phyloP scores from a whole-genome alignment of 2,113 vertebrate species.

The Phainopepla nitens region DNA sequence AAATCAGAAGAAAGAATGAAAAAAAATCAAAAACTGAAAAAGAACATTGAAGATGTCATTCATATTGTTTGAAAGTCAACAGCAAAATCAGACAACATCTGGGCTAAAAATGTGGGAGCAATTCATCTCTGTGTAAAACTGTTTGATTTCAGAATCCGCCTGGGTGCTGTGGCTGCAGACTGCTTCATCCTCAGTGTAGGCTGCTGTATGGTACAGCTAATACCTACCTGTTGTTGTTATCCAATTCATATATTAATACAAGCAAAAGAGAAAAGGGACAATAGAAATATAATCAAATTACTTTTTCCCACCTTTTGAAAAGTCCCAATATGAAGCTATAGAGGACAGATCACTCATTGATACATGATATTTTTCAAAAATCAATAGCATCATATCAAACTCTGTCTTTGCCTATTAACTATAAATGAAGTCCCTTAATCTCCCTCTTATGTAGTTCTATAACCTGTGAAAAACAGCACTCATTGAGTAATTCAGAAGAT shows the following conservation, averaged over 20 bases:
- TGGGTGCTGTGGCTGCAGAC: neutral
- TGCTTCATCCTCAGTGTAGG: neutral
- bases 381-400: neutral
- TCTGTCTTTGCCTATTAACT: neutral
- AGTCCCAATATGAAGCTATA: neutral
- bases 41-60: neutral
- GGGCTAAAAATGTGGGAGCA: neutral
- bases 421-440: neutral
- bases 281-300: neutral
- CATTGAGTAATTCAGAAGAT: neutral
- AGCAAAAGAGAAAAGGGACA: neutral
- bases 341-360: neutral
- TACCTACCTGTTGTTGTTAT: neutral
- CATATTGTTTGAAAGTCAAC: neutral
- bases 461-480: neutral
- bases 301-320: neutral
- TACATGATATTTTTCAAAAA: neutral
- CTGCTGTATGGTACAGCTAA: neutral
- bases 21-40: neutral
- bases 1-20: neutral
- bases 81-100: neutral
- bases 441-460: neutral
- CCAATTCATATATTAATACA: neutral
- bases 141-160: neutral
- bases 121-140: neutral